Evolutionary conservation across 2,797 vertebrate genomes (phyloP).

Genomic region (Vultur gryphus): DNA sequence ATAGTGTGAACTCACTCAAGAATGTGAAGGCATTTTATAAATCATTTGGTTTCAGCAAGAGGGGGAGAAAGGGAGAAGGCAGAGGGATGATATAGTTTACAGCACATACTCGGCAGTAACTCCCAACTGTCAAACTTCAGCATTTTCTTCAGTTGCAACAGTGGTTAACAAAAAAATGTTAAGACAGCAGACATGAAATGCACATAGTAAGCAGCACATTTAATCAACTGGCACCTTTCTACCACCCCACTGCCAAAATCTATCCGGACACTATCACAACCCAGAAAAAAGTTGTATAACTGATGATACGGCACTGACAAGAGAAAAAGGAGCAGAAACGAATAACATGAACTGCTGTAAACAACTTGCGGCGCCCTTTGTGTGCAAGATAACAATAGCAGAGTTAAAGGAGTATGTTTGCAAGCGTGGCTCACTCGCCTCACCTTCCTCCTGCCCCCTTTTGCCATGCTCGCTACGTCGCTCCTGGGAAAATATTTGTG

Average conservation of each 20-base stretch:
- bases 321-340: background rate
- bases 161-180: constrained; percentile 21
- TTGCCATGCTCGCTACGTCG: background rate
- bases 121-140: constrained; percentile 60
- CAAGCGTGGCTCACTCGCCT: background rate
- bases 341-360: background rate
- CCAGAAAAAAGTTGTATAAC: background rate
- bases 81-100: constrained; percentile 44
- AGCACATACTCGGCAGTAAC: constrained; percentile 55
- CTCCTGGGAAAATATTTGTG: constrained; percentile 44
- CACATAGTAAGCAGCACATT: background rate
- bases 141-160: constrained; percentile 54
- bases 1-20: constrained; percentile 64
- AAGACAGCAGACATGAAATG: background rate
- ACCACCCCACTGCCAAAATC: background rate
- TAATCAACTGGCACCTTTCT: constrained; percentile 24
- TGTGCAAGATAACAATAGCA: constrained; percentile 4
- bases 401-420: constrained; percentile 1
- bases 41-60: constrained; percentile 55
- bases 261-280: background rate
- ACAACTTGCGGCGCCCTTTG: background rate
- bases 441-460: constrained; percentile 40
- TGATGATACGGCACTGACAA: background rate
- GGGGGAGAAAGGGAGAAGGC: constrained; percentile 34
- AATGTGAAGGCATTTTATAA: constrained; percentile 66